These are phyloP conservation scores for Oxycera nigricornis DNA, from an alignment of 2,888 invertebrate species.

Conservation along the genomic window DNA sequence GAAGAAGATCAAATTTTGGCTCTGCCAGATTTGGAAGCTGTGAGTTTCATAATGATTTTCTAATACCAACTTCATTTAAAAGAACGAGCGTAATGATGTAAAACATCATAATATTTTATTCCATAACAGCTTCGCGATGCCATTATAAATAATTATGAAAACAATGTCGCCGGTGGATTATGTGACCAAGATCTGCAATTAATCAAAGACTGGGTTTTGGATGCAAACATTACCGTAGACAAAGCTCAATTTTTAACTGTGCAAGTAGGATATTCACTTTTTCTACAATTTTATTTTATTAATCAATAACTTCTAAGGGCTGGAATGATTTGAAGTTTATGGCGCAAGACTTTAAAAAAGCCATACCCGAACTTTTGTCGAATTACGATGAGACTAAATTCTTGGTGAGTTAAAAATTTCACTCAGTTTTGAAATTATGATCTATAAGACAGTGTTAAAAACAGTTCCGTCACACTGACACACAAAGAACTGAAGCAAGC, in stretches of 20 bases:
- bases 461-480: conserved; percentile 70
- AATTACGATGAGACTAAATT: neutral
- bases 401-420: neutral
- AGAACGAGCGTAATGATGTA: neutral
- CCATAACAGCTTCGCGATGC: conserved; percentile 63
- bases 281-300: neutral
- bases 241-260: conserved; percentile 69
- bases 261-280: conserved; percentile 50
- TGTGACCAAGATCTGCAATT: conserved; percentile 73
- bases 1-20: conserved; percentile 64
- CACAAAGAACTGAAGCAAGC: conserved; percentile 68
- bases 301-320: neutral
- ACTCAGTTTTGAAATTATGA: no score
- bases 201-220: conserved; percentile 73
- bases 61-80: neutral
- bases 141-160: conserved; percentile 72
- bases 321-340: conserved; percentile 27
- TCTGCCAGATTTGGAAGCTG: conserved; percentile 66
- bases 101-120: neutral
- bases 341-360: conserved; percentile 19
- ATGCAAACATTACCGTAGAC: conserved; percentile 66
- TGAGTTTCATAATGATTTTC: conserved; percentile 52
- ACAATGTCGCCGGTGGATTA: conserved; percentile 64
- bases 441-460: neutral
- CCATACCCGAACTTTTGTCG: neutral